Evolutionary conservation across 2,888 invertebrate species (phyloP).

Genomic region (Hypena proboscidalis): DNA sequence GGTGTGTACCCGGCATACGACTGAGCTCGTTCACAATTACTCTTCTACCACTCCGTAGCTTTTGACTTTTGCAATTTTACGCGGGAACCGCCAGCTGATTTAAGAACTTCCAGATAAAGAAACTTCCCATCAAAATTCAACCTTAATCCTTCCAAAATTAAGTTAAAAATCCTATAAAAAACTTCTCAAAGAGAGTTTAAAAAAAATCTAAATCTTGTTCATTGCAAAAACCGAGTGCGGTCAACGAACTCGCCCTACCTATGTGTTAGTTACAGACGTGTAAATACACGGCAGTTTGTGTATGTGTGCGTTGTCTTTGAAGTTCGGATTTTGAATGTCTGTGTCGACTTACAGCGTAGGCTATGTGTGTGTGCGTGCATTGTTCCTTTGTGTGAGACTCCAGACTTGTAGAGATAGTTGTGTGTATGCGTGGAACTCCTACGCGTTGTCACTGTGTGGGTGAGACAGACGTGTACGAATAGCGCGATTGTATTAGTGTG

Average conservation of each 20-base stretch:
- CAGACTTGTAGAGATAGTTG: conserved; percentile 41
- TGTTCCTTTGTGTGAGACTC: conserved; percentile 13
- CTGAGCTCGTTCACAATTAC: background rate
- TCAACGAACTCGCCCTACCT: conserved; percentile 49
- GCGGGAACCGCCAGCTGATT: conserved; percentile 18
- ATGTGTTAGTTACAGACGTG: conserved; percentile 34
- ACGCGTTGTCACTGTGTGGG: conserved; percentile 19
- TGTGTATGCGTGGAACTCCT: conserved; percentile 32
- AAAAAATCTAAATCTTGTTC: conserved; percentile 40
- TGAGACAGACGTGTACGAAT: conserved; percentile 20
- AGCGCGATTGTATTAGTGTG: conserved; percentile 24
- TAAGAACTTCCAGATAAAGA: background rate
- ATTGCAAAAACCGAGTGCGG: conserved; percentile 60
- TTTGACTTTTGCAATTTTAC: conserved; percentile 4
- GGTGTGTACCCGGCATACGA: no score
- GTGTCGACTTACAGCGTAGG: conserved; percentile 4
- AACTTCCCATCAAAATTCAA: conserved; percentile 5
- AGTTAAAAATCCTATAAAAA: conserved; percentile 20
- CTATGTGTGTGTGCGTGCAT: conserved; percentile 26
- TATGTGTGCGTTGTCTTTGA: conserved; percentile 18
- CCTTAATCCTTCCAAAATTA: background rate
- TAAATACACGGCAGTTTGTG: conserved; percentile 9
- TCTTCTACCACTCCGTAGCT: background rate
- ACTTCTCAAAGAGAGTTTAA: conserved; percentile 28
- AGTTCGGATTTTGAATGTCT: conserved; percentile 13